Percentiles rank a stretch among this genome's conserved stretches.
Conservation (phyloP, 2,797 vertebrate species). For the Etheostoma perlongum region DNA sequence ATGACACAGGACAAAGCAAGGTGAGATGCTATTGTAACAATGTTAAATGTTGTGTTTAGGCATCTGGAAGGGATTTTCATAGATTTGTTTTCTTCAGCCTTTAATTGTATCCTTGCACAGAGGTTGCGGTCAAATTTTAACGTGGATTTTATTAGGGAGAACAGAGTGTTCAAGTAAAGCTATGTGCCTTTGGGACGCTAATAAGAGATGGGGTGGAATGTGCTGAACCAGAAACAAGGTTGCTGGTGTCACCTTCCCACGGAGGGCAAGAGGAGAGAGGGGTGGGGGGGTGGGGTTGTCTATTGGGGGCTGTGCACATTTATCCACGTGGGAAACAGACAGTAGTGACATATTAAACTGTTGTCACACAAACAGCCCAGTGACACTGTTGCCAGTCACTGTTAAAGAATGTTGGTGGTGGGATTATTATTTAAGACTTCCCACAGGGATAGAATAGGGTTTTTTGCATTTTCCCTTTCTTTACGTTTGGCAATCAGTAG, state of each 20-base stretch:
- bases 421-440: constrained; percentile 56
- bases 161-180: not conserved
- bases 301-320: constrained; percentile 55
- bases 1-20: too few relatives aligned
- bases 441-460: constrained; percentile 46
- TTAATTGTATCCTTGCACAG: too few relatives aligned
- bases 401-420: constrained; percentile 52
- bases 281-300: constrained; percentile 31
- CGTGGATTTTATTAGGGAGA: too few relatives aligned
- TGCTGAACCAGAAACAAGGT: constrained; percentile 72
- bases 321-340: constrained; percentile 77
- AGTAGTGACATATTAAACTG: constrained; percentile 71
- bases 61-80: too few relatives aligned
- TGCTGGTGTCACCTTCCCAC: constrained; percentile 71
- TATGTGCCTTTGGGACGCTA: constrained; percentile 45
- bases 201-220: constrained; percentile 62
- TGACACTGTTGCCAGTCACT: constrained; percentile 63
- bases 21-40: too few relatives aligned
- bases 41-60: too few relatives aligned
- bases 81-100: too few relatives aligned
- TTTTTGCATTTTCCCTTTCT: constrained; percentile 39
- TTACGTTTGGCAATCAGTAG: constrained; percentile 56
- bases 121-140: too few relatives aligned
- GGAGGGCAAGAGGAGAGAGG: constrained; percentile 40
- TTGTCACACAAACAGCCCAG: constrained; percentile 57